Percentiles rank a stretch among this genome's conserved stretches.
Conservation (phyloP, 2,797 vertebrate genomes). For the Oophaga sylvatica region DNA sequence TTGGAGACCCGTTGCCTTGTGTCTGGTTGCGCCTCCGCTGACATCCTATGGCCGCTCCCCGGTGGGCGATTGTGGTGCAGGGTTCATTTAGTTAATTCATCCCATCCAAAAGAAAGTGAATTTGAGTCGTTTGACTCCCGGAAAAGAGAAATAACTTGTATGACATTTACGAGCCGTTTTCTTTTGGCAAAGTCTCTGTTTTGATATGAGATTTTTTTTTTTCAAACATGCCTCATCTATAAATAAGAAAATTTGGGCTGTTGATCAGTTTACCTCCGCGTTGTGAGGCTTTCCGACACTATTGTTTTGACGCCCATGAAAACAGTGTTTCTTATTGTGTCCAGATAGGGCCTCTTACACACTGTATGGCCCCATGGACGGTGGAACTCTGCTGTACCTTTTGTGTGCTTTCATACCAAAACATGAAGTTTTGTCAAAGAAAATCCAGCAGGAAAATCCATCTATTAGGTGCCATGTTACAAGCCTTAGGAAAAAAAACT, state of each 20-base stretch:
- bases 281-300: no score
- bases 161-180: neutral
- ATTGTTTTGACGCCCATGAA: neutral
- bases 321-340: neutral
- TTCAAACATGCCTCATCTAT: neutral
- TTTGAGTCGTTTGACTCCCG: slow-evolving; percentile 7
- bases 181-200: slow-evolving; percentile 16
- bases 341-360: no score
- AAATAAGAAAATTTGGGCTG: neutral
- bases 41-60: neutral
- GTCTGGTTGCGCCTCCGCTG: neutral
- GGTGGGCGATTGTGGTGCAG: neutral
- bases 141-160: slow-evolving; percentile 11
- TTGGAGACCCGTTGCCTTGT: slow-evolving; percentile 8
- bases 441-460: no score
- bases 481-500: no score
- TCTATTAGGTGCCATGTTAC: no score
- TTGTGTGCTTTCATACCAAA: no score
- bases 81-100: slow-evolving; percentile 18
- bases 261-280: neutral
- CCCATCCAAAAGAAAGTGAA: slow-evolving; percentile 13
- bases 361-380: no score
- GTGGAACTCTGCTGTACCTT: no score
- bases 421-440: no score
- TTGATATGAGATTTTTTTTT: slow-evolving; percentile 9